A percentile compares a stretch with the other conserved stretches of the same genome.
Conservation (phyloP, 2,888 invertebrate genomes). For the Acleris literana region DNA sequence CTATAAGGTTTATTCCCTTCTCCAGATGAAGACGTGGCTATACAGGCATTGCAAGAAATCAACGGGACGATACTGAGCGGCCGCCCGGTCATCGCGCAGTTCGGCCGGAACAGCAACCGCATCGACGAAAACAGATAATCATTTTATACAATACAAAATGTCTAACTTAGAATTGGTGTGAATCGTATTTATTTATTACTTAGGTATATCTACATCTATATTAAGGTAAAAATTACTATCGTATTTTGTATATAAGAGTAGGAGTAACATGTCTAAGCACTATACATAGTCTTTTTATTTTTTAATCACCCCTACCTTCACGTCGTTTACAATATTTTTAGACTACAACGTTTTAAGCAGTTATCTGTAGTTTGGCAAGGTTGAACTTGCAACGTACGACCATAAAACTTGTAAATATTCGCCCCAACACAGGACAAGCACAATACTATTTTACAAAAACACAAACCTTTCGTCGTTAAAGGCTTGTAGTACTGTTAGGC, state of each 20-base stretch:
- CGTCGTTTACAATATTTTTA: not conserved
- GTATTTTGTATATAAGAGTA: conserved; percentile 35
- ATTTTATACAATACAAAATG: conserved; percentile 19
- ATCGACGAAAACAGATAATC: conserved; percentile 49
- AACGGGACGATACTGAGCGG: conserved; percentile 80
- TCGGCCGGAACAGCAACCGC: conserved; percentile 61
- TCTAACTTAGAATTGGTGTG: conserved; percentile 35
- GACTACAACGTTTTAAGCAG: not conserved
- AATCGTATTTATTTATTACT: conserved; percentile 38
- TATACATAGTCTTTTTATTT: conserved; percentile 7
- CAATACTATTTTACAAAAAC: no score
- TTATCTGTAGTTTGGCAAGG: no score
- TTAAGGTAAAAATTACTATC: conserved; percentile 13
- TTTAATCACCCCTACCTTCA: not conserved
- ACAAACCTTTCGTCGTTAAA: no score
- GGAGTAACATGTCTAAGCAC: conserved; percentile 29
- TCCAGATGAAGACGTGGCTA: conserved; percentile 73
- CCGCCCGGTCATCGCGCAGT: conserved; percentile 75
- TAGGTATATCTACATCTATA: conserved; percentile 33
- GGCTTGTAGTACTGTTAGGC: no score
- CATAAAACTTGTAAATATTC: no score
- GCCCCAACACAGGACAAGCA: no score
- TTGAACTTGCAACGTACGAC: no score
- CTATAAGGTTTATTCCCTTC: conserved; percentile 37
- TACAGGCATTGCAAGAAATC: conserved; percentile 74